Percentiles rank a stretch among this genome's conserved stretches.
Conservation (phyloP, 2,888 invertebrate genomes). For the Rapana venosa region DNA sequence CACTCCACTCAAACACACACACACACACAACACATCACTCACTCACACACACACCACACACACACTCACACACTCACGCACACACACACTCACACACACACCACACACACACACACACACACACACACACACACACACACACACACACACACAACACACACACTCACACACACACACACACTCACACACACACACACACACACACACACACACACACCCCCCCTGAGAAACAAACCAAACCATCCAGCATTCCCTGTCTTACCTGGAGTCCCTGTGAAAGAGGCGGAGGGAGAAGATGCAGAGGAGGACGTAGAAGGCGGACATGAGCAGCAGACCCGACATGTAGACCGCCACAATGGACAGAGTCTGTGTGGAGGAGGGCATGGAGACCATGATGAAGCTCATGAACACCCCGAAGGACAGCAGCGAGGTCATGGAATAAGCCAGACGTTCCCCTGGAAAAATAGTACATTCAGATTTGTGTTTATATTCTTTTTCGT, state of each 20-base stretch:
- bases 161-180: no score
- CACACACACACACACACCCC: no score
- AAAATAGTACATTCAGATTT: neutral
- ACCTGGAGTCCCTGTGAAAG: conserved; percentile 37
- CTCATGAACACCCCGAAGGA: conserved; percentile 46
- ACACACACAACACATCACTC: neutral
- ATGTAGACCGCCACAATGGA: conserved; percentile 39
- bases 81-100: neutral
- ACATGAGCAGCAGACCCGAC: conserved; percentile 34
- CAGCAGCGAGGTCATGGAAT: conserved; percentile 38
- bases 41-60: neutral
- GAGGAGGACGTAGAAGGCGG: conserved; percentile 37
- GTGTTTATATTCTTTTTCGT: no score
- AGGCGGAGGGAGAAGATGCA: conserved; percentile 40
- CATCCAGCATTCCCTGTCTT: no score
- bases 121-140: neutral
- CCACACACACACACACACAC: neutral
- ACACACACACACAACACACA: neutral
- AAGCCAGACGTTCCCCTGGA: conserved; percentile 38
- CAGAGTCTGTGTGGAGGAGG: conserved; percentile 36
- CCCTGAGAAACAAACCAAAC: no score
- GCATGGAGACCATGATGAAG: conserved; percentile 42
- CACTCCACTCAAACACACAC: neutral
- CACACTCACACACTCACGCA: neutral
- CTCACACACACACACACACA: no score